Base-by-base conservation (phyloP, 2,888 invertebrate species). In the Pristionchus mayeri region DNA sequence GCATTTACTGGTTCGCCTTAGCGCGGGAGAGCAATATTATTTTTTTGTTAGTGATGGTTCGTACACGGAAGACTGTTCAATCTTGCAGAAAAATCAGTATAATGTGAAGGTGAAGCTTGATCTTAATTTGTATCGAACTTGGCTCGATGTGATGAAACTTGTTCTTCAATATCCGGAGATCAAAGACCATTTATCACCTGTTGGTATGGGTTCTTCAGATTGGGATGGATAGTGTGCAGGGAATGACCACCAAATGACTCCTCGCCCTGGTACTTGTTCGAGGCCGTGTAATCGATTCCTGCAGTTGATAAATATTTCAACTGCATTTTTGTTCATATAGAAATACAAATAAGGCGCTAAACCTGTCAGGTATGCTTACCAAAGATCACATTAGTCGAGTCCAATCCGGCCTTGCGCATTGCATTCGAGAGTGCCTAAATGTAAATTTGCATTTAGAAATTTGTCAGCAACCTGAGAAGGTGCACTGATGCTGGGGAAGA, bases 191-290 rank as follows among this genome's bases (percentile, higher is more conserved):
- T 13, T 24, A 7, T 21, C 30, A 91, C 94, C 92, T 93, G 92
- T 83, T 93, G 94, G 88, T 94, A 94, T 2, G 94, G 94, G 85
- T 92, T 92, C 82, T 91, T 91, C 80, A 90, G 84, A 50, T 87
- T 85, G 21, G 88, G 88, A 67, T 90, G 89, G 63, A 93, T 90
- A 11, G 89, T 88, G 85, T 93, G 93, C 44, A 94, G 91, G 80
- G 93, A 93, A 48, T 93, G 91, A 27, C 94, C 93, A 54, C 89
- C 91, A 89, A 94, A 94, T 13, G 93, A 94, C 85, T 93, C 93
- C 76, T 94, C 90, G 40, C 94, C 94, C 88, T 94, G 94, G 93
- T 94, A 94, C 88, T 94, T 94, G 89, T 94, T 94, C 87, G 93
- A 93, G 13, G 94, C 94, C 11, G 94, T 94, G 91, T 94, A 94